Evolutionary conservation across 1,140 invertebrate species (phyloP), one percentile per base, ranked within the genome.

Genomic region (Cyclargus thomasi): DNA sequence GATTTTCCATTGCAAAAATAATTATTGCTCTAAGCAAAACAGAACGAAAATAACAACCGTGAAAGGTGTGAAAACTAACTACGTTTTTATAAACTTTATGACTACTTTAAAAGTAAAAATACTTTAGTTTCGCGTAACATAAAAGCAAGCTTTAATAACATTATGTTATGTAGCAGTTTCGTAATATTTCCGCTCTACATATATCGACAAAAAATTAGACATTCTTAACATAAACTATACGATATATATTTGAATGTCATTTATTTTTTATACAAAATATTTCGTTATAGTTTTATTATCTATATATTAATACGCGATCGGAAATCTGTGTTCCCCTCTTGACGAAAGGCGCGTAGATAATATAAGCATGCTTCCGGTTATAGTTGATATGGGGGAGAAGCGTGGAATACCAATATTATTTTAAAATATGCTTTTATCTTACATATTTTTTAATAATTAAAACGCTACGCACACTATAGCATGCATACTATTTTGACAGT

Each of bases 151-250:
- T 47, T 47, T 47, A 47, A 47, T 47, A 14, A 47, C 39, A 47
- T 47, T 47, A 47, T 47, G 39, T 47, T 47, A 47, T 14, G 39
- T 16, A 47, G 39, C 39, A 16, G 7, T 47, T 47, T 47, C 39
- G 14, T 47, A 47, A 47, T 47, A 47, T 47, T 47, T 47, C 39
- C 39, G 39, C 39, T 47, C 39, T 47, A 47, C 39, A 47, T 47
- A 47, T 47, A 47, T 47, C 39, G 39, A 16, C 39, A 47, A 47
- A 47, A n/a, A 47, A 47, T 47, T 11, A 47, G 39, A 47, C 39
- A 47, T 47, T 47, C 39, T 47, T 47, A 47, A 47, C 11, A 47
- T 11, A 47, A 47, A 47, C 39, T 14, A 16, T 47, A 47, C 29
- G 39, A 16, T 47, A 8, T 11, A 14, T 47, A 14, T 14, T 47